Evolutionary conservation across 2,888 invertebrate species (phyloP).

Genomic region (Girardia tigrina): DNA sequence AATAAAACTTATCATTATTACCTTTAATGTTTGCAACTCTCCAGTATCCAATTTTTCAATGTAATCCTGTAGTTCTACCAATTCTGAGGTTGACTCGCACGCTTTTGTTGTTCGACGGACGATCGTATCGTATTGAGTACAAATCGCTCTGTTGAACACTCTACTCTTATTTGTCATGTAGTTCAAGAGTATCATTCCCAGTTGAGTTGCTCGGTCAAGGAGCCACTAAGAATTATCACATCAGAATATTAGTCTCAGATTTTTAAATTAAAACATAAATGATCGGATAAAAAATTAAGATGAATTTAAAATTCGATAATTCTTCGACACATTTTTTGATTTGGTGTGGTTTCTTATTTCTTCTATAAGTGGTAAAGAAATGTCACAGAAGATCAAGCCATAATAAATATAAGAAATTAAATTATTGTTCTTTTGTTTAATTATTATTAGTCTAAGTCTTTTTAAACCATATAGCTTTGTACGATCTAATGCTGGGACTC

Average conservation of each 20-base stretch:
- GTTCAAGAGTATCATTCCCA: slow-evolving; percentile 42
- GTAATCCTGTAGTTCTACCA: slow-evolving; percentile 46
- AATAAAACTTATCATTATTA: slow-evolving; percentile 9
- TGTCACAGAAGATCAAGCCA: too few relatives aligned
- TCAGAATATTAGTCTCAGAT: slow-evolving; percentile 45
- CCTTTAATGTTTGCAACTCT: slow-evolving; percentile 43
- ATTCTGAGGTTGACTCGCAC: slow-evolving; percentile 44
- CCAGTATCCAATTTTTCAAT: slow-evolving; percentile 44
- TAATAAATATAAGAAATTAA: too few relatives aligned
- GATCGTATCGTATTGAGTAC: slow-evolving; percentile 47
- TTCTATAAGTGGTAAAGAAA: too few relatives aligned
- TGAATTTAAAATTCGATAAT: too few relatives aligned
- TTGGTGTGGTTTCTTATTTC: too few relatives aligned
- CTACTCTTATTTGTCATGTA: slow-evolving; percentile 43
- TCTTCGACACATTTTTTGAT: too few relatives aligned
- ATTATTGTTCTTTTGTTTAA: too few relatives aligned
- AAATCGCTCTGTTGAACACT: slow-evolving; percentile 46
- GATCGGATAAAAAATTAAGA: too few relatives aligned
- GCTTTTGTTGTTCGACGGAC: slow-evolving; percentile 45
- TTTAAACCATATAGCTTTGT: too few relatives aligned
- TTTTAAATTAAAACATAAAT: slow-evolving; percentile 48
- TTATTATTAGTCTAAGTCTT: too few relatives aligned
- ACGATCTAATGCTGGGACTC: too few relatives aligned
- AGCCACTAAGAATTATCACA: slow-evolving; percentile 42
- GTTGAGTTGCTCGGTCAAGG: slow-evolving; percentile 41